Base-by-base conservation (phyloP, 23 tunicate species). In the Ciona savignyi region DNA sequence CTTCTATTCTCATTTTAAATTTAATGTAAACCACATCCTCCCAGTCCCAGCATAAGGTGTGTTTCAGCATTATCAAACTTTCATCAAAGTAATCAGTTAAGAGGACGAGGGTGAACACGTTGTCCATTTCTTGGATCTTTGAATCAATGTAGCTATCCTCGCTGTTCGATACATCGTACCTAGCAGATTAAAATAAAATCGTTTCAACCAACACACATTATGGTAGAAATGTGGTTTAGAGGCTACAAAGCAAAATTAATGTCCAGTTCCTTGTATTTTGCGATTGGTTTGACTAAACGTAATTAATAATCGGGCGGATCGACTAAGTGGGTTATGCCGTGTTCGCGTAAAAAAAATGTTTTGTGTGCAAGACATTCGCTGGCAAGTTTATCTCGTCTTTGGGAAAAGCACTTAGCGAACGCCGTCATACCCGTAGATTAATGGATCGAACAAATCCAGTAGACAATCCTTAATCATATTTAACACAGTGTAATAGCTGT, bases 41-140 rank as follows among this genome's bases (percentile, higher is more conserved):
- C 99, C 99, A 95, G 68, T 85, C 87, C 99, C 99, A 95, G 76
- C 99, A 95, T 20, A 95, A 77, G 11, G 76, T n/a, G 68, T 88
- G 96, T 34, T 95, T 95, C 93, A 95, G 80, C 85, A 95, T 83
- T 20, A 95, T 78, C n/a, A 95, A 69, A 25, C 94, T 85, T 60
- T 95, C 99, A 34, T 95, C 99, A 35, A 95, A 95, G 77, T 77
- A 95, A 60, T 95, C 99, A 23, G 99, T 95, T 9, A 95, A 49
- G 0, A 95, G 77, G 32, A 95, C 95, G 22, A 95, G 85, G 0
- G 96, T 71, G 31, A 95, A 95, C 11, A 61, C 85, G 64, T 95
- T 68, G 49, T 84, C 96, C 85, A 95, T 80, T 51, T 88, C 91
- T 25, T 88, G 84, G 27, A 95, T 95, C 74, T 82, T 85, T 6